Percentiles rank a stretch among this genome's conserved stretches.
Evolutionary conservation across 2,113 vertebrate species (phyloP).

Genomic region (Nyctereutes procyonoides): DNA sequence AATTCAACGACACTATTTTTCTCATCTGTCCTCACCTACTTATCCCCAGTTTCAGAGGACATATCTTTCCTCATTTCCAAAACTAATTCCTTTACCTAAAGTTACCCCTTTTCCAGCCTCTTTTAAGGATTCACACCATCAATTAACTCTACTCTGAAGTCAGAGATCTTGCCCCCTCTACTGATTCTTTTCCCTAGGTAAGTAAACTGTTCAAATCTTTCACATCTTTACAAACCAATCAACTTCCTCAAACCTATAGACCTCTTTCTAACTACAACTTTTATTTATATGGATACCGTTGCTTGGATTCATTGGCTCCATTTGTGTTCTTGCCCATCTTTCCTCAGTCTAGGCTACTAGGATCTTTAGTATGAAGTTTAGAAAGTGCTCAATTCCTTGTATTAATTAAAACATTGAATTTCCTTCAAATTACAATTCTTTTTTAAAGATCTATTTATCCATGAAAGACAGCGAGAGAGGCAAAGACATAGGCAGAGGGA

Average conservation of each 20-base stretch:
- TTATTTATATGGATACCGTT: background rate
- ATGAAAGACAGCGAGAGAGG: too few species aligned
- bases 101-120: background rate
- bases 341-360: background rate
- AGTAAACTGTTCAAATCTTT: background rate
- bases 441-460: background rate
- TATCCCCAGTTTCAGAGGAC: background rate
- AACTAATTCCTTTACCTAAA: constrained; percentile 29
- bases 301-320: background rate
- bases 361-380: background rate
- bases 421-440: background rate
- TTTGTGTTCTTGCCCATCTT: background rate
- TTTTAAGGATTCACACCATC: background rate
- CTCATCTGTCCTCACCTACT: background rate
- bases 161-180: background rate
- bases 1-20: background rate
- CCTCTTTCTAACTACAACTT: background rate
- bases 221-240: background rate
- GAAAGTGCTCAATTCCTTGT: background rate
- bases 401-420: background rate
- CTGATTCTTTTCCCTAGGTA: background rate
- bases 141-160: background rate
- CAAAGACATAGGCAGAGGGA: too few species aligned
- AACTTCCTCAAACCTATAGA: background rate
- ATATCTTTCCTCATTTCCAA: background rate